Base-by-base conservation (phyloP, 92 coral and sea anemone species). In the Scolanthus callimorphus region DNA sequence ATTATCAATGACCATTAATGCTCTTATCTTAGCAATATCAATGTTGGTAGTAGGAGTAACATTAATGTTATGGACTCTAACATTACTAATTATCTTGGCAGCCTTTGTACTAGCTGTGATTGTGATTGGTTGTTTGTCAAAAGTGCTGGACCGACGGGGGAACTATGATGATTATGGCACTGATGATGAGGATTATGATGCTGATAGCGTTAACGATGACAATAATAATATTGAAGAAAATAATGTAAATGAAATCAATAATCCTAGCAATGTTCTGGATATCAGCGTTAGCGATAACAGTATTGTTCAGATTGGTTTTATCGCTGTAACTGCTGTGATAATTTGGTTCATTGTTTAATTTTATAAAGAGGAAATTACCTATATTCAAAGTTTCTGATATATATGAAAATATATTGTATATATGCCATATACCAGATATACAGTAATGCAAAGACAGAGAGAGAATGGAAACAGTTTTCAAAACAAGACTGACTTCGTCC, bases 141-240 rank as follows among this genome's bases (percentile, higher is more conserved):
- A 34, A 34, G 15, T 34, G 41, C 15, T 6, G 8, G 41, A 15
- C 41, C 8, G 15, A 34, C 8, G 15, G 41, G 8, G 41, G 41
- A 34, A 15, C 15, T 6, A 6, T 15, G 8, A 34, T 10, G 17
- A 46, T 20, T 9, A 9, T 11, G 11, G 17, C 4, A 21, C 4
- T 46, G 52, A 46, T 46, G 52, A 11, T 46, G 52, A 10, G 8
- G 52, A 9, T 46, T 11, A 11, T 46, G 52, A 11, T 46, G 52
- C 12, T 46, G 52, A 46, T 11, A 19, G 17, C 17, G 22, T 6
- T 46, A 21, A 6, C 41, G 6, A 34, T 34, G 8, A 6, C 6
- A 15, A 34, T 34, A 34, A 34, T 34, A 34, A 34, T 15, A 34
- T 34, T 34, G 15, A 15, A 6, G 15, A 34, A 6, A 34, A 15